Base-by-base conservation (phyloP, 2,113 vertebrate species). In the Ondatra zibethicus region DNA sequence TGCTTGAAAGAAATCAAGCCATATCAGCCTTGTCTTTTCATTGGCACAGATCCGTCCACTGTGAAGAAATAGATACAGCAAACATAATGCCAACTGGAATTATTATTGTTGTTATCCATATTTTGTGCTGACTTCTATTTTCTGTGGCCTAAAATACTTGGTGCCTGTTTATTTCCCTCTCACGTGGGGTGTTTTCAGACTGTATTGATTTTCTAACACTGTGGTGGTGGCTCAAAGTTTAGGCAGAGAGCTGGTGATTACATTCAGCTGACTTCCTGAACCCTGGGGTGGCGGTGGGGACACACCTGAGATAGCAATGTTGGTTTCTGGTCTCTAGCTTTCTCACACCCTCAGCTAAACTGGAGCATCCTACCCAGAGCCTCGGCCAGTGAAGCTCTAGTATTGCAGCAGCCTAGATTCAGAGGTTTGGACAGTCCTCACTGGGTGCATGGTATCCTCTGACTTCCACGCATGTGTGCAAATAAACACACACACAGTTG, bases 131-230 rank as follows among this genome's bases (percentile, higher is more conserved):
- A 95, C 63, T 92, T 93, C 65, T 65, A 3, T 63, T 95, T 95
- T 93, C 84, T 81, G 42, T 66, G 58, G 17, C 80, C 93, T 97
- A 77, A 95, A 95, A 97, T 88, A 96, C 88, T 88, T 23, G 12
- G 0, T 42, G 17, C 58, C 21, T 70, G 65, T 93, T 97, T 88
- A 88, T 47, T 52, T 70, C 73, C 58, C 36, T 93, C 78, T 91
- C 68, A 39, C 76, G 50, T 70, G 80, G 55, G n/a, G 36, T 10
- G 19, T 47, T 19, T 89, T 86, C 12, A 84, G 82, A 23, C 27
- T 39, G 4, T 8, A 31, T 86, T 90, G 39, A 66, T 93, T 93
- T 88, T 45, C 81, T 45, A 63, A 89, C 92, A 29, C 73, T 91
- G 45, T 0, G 0, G 72, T 78, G 92, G 63, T 5, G 68, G 76